Evolutionary conservation across 2,113 vertebrate genomes (phyloP).

Genomic region (Actenoides lindsayi): DNA sequence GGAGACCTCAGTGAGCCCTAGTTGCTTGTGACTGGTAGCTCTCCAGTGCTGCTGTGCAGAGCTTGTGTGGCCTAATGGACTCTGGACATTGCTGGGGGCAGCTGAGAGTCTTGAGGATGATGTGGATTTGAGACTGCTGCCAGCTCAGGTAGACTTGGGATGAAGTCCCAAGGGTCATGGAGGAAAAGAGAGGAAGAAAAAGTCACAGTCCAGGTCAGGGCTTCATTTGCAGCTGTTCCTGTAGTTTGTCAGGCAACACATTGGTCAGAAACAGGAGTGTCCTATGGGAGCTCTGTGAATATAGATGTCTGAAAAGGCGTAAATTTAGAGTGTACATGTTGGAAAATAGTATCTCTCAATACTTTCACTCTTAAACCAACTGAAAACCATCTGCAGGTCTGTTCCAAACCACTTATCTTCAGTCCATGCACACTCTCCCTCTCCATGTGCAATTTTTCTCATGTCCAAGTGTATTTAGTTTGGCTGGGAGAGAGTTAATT

Average conservation of each 20-base stretch:
- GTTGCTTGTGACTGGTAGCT: not conserved
- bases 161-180: not conserved
- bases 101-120: not conserved
- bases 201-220: not conserved
- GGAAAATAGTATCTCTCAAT: not conserved
- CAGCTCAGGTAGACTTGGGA: not conserved
- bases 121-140: not conserved
- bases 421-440: not conserved
- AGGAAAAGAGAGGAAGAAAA: not conserved
- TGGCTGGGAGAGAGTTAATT: not conserved
- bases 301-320: not conserved
- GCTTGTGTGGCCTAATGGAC: not conserved
- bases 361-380: not conserved
- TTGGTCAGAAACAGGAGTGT: not conserved
- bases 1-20: not conserved
- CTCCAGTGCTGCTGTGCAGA: not conserved
- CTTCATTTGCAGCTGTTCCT: not conserved
- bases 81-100: not conserved
- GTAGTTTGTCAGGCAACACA: not conserved
- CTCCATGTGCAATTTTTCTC: not conserved
- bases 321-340: not conserved
- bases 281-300: not conserved
- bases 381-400: not conserved
- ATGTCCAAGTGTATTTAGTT: not conserved
- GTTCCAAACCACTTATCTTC: not conserved